Base-by-base conservation (phyloP, 2,888 invertebrate genomes). In the Atherix ibis region DNA sequence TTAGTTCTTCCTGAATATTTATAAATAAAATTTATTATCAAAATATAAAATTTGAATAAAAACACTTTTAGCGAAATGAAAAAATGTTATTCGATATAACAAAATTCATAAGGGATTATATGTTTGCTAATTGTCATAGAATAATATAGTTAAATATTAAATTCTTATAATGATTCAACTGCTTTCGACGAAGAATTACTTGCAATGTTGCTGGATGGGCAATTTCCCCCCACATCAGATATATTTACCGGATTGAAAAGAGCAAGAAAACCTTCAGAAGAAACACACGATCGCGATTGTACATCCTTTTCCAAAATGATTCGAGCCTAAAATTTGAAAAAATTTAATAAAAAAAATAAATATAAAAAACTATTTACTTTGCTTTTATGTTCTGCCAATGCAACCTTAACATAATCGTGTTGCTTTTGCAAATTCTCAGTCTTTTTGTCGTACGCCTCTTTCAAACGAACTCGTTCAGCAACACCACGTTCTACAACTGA, bases 401-500 rank as follows among this genome's bases (percentile, higher is more conserved):
- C 70, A 44, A 71, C 72, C 46, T 73, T 70, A 42, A 88, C 76
- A 10, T 73, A 69, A 50, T 84, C 83, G 59, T 89, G 88, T 44
- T 78, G 71, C 40, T 75, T 73, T 53, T 77, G 76, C 24, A 89
- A 63, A 43, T 80, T 78, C 47, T 78, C 74, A 45, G 73, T 73
- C 38, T 78, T 76, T 48, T 73, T 73, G 46, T 85, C 80, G 54
- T 77, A 84, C 42, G 76, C 67, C 53, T 78, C 71, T 45, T 76
- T 78, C 48, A 88, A 66, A 37, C 81, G 73, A 43, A 82, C 80
- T 38, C 91, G 73, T 61, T 92, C 92, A 40, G 79, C 76, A 32
- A 92, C 92, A 27, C 89, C 92, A 41, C 83, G 76, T 49, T 83
- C 83, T 43, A 94, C 89, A 5, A 89, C 54, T 2, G 59, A 58